Base-by-base conservation (phyloP, 30 jellyfish, hydroid and myxozoan genomes). In the Pelagia noctiluca region DNA sequence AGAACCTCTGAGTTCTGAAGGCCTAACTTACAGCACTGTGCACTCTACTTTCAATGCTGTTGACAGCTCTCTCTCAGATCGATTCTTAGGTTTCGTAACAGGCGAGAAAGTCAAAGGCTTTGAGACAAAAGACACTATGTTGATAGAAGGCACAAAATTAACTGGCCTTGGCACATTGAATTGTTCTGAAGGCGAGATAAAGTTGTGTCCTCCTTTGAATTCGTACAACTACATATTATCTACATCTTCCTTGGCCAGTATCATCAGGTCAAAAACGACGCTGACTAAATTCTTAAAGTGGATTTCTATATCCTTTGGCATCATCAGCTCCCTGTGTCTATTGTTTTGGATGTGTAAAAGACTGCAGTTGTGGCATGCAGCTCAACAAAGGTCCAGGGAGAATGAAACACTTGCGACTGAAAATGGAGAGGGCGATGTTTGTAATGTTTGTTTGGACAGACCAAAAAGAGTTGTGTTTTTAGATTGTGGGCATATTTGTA, bases 401-500 rank as follows among this genome's bases (percentile, higher is more conserved):
- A 65, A 38, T 50, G 90, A 90, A 2, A 36, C 66, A 2, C 69
- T 83, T 19, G 26, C 71, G 28, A 30, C 26, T 26, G 92, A 76
- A 31, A 35, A 35, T 22, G 73, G 4, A 18, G 46, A 31, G 3
- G 92, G 81, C 25, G 71, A 57, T 53, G 91, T 36, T 19, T 92
- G 98, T 75, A 89, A 82, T 24, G 82, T 92, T 1, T 92, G 98
- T 69, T 23, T 92, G 60, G 87, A 85, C 12, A 71, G 54, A 23
- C 92, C 90, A 23, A 91, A 95, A 21, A 65, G 76, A 33, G 95
- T 92, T 11, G 96, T 92, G n/a, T 78, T 92, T 52, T 69, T 92
- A 62, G 46, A 76, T 76, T 92, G 98, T 85, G 98, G 98, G 1
- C 98, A 92, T 37, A 82, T 92, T 12, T 79, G 95, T 61, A 66